Percentiles rank a stretch among this genome's conserved stretches.
Conservation (phyloP, 2,888 invertebrate species). For the Drosophila demipolita region DNA sequence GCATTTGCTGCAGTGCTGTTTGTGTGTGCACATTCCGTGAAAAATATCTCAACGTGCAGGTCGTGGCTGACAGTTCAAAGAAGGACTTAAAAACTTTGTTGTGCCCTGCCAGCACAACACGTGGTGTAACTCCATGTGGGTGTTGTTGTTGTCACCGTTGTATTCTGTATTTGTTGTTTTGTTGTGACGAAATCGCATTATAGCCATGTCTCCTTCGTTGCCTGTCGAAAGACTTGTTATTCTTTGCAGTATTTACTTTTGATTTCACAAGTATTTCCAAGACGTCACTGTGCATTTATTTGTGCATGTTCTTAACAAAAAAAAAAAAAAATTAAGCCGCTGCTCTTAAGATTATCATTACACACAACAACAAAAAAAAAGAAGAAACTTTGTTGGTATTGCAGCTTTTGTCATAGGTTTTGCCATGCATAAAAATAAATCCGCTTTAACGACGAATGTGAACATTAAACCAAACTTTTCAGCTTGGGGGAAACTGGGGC, state of each 20-base stretch:
- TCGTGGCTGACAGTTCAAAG: constrained; percentile 66
- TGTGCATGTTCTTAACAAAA: constrained; percentile 8
- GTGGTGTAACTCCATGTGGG: constrained; percentile 52
- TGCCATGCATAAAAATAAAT: background rate
- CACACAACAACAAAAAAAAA: too few species aligned
- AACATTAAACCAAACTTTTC: background rate
- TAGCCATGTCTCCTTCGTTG: constrained; percentile 4
- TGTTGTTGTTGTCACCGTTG: constrained; percentile 18
- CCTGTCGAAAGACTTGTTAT: constrained; percentile 15
- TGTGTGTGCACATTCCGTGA: constrained; percentile 57
- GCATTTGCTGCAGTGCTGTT: constrained; percentile 8
- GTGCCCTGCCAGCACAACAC: constrained; percentile 24
- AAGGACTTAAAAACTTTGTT: constrained; percentile 63
- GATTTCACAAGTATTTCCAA: constrained; percentile 23
- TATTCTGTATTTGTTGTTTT: constrained; percentile 27
- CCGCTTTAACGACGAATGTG: background rate
- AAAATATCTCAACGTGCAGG: constrained; percentile 63
- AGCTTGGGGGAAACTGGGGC: constrained; percentile 12
- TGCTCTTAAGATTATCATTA: background rate
- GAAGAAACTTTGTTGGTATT: background rate
- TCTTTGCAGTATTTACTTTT: constrained; percentile 14
- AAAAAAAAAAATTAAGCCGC: background rate
- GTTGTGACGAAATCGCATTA: constrained; percentile 40
- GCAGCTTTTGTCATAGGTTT: background rate
- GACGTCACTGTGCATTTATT: constrained; percentile 11